Base-by-base conservation (phyloP, 2,888 invertebrate genomes). In the Leucania comma region DNA sequence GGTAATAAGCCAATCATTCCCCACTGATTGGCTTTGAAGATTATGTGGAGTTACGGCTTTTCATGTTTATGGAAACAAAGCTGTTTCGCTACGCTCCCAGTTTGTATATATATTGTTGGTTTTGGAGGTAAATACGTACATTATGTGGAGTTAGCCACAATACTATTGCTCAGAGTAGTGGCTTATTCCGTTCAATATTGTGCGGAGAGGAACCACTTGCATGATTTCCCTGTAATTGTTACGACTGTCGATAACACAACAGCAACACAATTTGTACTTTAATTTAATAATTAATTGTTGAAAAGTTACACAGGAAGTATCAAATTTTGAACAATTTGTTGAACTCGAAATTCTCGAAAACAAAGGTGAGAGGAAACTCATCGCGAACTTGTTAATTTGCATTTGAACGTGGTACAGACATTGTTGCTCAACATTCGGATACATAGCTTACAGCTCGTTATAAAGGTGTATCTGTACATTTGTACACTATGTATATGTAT, bases 11-110 rank as follows among this genome's bases (percentile, higher is more conserved):
- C 80, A 81, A 81, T 76, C 71, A 68, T 77, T 82, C 65, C 63
- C 53, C 68, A 57, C 77, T 81, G 84, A 83, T 84, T 84, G 80
- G 75, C 71, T 85, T 83, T 78, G 73, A 74, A 76, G 76, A 84
- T 80, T 73, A 70, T 65, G 26, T 65, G 71, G 75, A 68, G 78
- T 63, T 64, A 58, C 54, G 50, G 72, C 76, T 72, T 80, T 69
- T 72, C 58, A 68, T 79, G 80, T 75, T 75, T 80, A 80, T 62
- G 61, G 58, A 65, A 72, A 79, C 68, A 75, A 75, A 69, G 50
- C 35, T 46, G 63, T 38, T 56, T 79, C 29, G 38, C 57, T 68
- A 74, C 24, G 53, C 22, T 38, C 48, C 54, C 12, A 2, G 58
- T 51, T 54, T 65, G 63, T 64, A 22, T 35, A 32, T 24, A 22